Evolutionary conservation across 2,113 vertebrate species (phyloP), one percentile per base, ranked within the genome.

Genomic region (Cromileptes altivelis): DNA sequence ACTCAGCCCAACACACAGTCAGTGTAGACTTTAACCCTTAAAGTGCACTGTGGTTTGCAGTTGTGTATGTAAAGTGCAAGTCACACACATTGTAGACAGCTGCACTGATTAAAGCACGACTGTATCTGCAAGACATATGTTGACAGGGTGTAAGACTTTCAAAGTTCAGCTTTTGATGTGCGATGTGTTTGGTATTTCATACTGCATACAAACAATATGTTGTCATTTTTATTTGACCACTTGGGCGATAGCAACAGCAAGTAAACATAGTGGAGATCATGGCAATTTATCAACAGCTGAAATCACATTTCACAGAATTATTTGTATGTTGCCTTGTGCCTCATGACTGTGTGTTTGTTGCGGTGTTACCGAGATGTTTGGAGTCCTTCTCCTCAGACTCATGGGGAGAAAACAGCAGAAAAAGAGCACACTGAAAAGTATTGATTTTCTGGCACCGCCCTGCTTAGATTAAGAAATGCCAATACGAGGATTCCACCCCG

Each of bases 391-490:
- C 87, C 52, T 63, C 40, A 93, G 92, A 93, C 94, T 91, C 91
- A 90, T 80, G 45, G 94, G 94, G 93, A 95, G 96, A 96, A 96
- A 96, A 95, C 94, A 95, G 95, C 95, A 95, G 95, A 95, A 80
- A 93, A 95, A 94, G 94, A 95, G 95, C 94, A 91, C 89, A 95
- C 96, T 96, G 95, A 96, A 96, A 95, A 95, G 93, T 98, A 99
- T 98, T 97, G 98, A 98, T 98, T 98, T 97, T 96, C 95, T 96
- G 95, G 97, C 96, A 95, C 95, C 88, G 95, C 96, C 70, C 94
- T 96, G 96, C 96, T 97, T 95, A 97, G 96, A 97, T 98, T 98
- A 97, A 97, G 91, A 98, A 97, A 98, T 98, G 97, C 97, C 97
- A 97, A 97, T 98, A 97, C 96, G 95, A 96, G 89, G 97, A 97